Base-by-base conservation (phyloP, 2,113 vertebrate species). In the Aepyceros melampus region DNA sequence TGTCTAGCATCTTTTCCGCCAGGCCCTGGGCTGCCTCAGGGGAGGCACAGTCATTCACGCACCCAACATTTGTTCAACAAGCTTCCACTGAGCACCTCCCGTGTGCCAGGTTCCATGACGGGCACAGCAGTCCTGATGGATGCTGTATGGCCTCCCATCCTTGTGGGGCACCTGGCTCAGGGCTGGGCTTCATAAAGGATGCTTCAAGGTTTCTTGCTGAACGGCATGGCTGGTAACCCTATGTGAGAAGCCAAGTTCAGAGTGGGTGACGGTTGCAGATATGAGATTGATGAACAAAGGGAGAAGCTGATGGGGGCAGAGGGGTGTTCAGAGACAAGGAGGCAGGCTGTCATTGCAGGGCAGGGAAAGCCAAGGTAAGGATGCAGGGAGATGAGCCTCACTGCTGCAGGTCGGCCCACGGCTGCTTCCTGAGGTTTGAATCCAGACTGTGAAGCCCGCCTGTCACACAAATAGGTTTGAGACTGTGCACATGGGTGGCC, bases 61-160 rank as follows among this genome's bases (percentile, higher is more conserved):
- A 45, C 27, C 36, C 19, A 27, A 2, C 49, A 33, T 43, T 81
- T 45, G 40, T 12, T 71, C 67, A 71, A 0, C 49, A 94, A 19
- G n/a, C 27, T 9, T 47, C 67, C 67, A 17, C n/a, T 13, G 51
- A 53, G 8, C 15, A 31, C 29, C 5, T 10, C 6, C 4, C 27
- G 0, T 8, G 4, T n/a, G 23, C 49, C 40, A 2, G 60, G 12
- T 29, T 19, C 45, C 21, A 1, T 1, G 12, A 29, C 4, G 36
- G 64, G 10, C 31, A 25, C 86, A 36, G 33, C 2, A 33, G 25
- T 49, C 21, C 5, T 2, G 2, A 2, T 33, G 15, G 67, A 33
- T 19, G 21, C 15, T 1, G 3, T 5, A 19, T 6, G 9, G 16
- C 19, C 10, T 49, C n/a, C 19, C 4, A 12, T 4, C 36, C 23